phyloP scores from a whole-genome alignment of 2,113 vertebrate genomes.

The Okapia johnstoni region DNA sequence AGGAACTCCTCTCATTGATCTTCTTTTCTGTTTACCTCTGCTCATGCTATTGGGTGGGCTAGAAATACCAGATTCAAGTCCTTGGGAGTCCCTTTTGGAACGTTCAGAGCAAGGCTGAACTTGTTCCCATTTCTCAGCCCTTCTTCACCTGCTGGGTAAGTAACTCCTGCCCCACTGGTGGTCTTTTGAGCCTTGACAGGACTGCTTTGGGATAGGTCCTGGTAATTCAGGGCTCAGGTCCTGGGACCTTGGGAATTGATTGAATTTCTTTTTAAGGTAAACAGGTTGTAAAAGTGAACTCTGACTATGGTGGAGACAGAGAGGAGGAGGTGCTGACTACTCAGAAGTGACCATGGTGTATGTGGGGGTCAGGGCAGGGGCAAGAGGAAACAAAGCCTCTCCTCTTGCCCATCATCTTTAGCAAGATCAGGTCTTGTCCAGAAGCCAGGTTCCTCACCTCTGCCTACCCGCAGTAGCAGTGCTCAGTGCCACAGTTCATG shows the following conservation, averaged over 20 bases:
- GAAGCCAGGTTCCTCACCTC: not conserved
- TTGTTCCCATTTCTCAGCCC: not conserved
- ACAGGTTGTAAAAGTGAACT: not conserved
- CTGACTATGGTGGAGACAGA: not conserved
- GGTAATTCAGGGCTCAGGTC: not conserved
- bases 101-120: not conserved
- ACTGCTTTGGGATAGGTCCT: not conserved
- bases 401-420: not conserved
- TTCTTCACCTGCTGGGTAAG: not conserved
- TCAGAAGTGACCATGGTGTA: not conserved
- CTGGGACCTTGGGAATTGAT: not conserved
- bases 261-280: not conserved
- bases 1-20: no score
- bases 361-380: not conserved
- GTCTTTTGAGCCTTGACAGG: not conserved
- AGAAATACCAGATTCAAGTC: not conserved
- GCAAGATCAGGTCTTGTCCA: no score
- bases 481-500: not conserved
- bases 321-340: not conserved
- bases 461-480: accelerated
- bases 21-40: not conserved
- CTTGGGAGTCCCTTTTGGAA: not conserved
- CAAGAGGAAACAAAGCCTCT: not conserved
- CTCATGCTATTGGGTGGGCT: not conserved
- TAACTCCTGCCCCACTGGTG: not conserved